Evolutionary conservation across 2,797 vertebrate species (phyloP), one percentile per base, ranked within the genome.

Genomic region (Kryptolebias ocellatus): DNA sequence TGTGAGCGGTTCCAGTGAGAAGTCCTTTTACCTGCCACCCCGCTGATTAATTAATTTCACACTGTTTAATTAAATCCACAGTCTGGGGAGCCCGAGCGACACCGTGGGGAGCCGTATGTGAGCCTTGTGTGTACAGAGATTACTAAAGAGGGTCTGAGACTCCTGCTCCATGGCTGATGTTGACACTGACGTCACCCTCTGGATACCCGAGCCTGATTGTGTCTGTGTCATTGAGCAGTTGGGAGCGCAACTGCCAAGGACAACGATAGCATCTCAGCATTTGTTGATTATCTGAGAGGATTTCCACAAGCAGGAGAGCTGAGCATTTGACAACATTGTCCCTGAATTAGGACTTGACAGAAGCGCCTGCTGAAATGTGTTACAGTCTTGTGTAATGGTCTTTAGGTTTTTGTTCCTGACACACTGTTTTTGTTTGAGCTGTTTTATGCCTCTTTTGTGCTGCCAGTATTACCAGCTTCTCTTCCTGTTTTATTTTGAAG

Each of bases 11-110:
- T 90, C 80, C 81, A 82, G 65, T 77, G 86, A 84, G 83, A 68
- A 88, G 90, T 90, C 85, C 75, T 83, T 81, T 84, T 90, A 93
- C 92, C 93, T 92, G 86, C 87, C 79, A 90, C 89, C 81, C 87
- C 45, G 78, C 87, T 87, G 89, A 87, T 92, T 93, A 92, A 94
- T 94, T 93, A 89, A 92, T 92, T 93, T 92, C 90, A 92, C 91
- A 91, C 82, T 86, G 83, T 92, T 93, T 94, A 93, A 94, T 94
- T 94, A 94, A 93, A 92, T 87, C 89, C 87, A 90, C 88, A 90
- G 90, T 92, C 87, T 85, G 76, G 86, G 85, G 88, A 90, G 83
- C 87, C 84, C 84, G 83, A 74, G 89, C 80, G 72, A 84, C 81
- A 74, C 83, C 68, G 44, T 66, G 72, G 90, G 88, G 83, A 90